Evolutionary conservation across 1,140 invertebrate species (phyloP).

Genomic region (Bombus picipes): DNA sequence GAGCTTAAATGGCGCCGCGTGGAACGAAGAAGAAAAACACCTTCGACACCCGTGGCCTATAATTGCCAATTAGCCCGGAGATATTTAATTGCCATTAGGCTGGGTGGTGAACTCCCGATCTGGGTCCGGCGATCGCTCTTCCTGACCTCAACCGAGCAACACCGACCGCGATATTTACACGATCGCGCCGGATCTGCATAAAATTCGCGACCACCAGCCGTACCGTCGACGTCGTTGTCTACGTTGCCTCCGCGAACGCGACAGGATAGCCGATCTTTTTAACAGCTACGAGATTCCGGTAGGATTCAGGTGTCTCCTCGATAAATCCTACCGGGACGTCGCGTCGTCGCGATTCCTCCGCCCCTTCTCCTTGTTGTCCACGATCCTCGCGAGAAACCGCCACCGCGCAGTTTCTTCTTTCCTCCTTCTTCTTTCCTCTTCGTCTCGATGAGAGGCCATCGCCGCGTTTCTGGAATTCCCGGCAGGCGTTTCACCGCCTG

Average conservation of each 20-base stretch:
- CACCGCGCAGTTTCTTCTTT: slow-evolving; percentile 19
- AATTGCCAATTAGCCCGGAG: slow-evolving; percentile 82
- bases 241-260: slow-evolving; percentile 23
- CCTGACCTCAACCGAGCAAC: slow-evolving; percentile 29
- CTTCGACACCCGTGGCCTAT: slow-evolving; percentile 73
- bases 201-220: slow-evolving; percentile 71
- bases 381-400: slow-evolving; percentile 38
- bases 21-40: slow-evolving; percentile 60
- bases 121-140: slow-evolving; percentile 2
- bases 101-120: slow-evolving; percentile 63
- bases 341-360: slow-evolving; percentile 50
- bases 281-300: slow-evolving; percentile 63
- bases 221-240: neutral
- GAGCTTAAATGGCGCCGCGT: neutral
- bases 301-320: slow-evolving; percentile 68
- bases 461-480: slow-evolving; percentile 62
- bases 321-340: slow-evolving; percentile 64
- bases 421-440: neutral
- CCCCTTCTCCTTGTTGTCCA: neutral
- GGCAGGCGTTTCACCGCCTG: neutral
- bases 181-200: slow-evolving; percentile 69
- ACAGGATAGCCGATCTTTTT: slow-evolving; percentile 66
- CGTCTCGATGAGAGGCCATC: neutral
- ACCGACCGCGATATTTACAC: slow-evolving; percentile 63
- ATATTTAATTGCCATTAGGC: slow-evolving; percentile 82